Conservation (phyloP, 2,888 invertebrate species). For the Tachina fera region DNA sequence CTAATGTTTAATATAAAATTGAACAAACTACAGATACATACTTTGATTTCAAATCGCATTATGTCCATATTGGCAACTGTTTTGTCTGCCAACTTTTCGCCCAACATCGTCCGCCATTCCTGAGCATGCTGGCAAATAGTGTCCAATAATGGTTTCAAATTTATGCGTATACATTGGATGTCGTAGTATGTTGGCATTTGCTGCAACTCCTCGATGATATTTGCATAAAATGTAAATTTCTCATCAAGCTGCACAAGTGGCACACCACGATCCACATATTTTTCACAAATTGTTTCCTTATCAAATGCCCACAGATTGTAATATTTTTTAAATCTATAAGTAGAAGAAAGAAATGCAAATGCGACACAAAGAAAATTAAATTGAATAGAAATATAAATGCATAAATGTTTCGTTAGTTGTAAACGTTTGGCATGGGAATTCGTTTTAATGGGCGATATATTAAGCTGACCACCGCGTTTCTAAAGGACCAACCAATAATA, state of each 20-base stretch:
- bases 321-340: constrained; percentile 88
- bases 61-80: constrained; percentile 88
- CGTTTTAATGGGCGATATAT: neutral
- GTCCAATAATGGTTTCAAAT: constrained; percentile 88
- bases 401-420: neutral
- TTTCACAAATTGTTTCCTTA: constrained; percentile 89
- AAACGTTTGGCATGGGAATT: too few species aligned
- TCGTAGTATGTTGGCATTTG: constrained; percentile 86
- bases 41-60: constrained; percentile 88
- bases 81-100: constrained; percentile 86
- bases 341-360: constrained; percentile 49
- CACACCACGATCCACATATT: constrained; percentile 88
- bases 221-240: constrained; percentile 92
- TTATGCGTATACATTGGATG: constrained; percentile 88
- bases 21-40: constrained; percentile 79
- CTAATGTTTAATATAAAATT: neutral
- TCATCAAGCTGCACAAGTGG: constrained; percentile 89
- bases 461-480: too few species aligned
- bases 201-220: constrained; percentile 88
- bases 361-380: constrained; percentile 37
- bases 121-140: constrained; percentile 89
- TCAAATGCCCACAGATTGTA: constrained; percentile 90
- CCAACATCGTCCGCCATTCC: constrained; percentile 91
- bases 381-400: constrained; percentile 25
- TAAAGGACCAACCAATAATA: too few species aligned